Base-by-base conservation (phyloP, 23 tunicate species). In the Trididemnum clinides region DNA sequence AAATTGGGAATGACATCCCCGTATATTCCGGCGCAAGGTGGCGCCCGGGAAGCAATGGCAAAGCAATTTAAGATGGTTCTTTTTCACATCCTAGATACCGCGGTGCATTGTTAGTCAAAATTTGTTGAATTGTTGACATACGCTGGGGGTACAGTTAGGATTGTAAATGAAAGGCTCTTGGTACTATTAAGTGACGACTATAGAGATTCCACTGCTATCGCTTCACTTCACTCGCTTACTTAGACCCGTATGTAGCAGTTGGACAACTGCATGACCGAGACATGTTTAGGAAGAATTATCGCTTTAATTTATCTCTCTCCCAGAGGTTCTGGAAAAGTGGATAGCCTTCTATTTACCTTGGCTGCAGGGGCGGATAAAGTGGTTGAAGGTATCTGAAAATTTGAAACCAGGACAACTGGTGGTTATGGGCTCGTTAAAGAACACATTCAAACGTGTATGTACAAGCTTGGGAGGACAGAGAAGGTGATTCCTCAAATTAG, bases 351-450 rank as follows among this genome's bases (percentile, higher is more conserved):
- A 69, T 33, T 32, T 69, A 21, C 76, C 76, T 29, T 69, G 76
- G 76, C 76, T 69, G 76, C 76, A 69, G 21, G 76, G 76, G 18
- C 15, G 76, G 21, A 69, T 27, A 69, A 69, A 69, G 21, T 69
- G 76, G 76, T 6, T 4, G 10, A 69, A 32, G 21, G 10, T 69
- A 31, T 33, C 21, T 37, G 37, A 69, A 69, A 28, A 69, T n/a
- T 69, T 69, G 38, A 31, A 69, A 69, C 76, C 76, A 27, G 76
- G 76, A 7, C 76, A 69, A 31, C 21, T 69, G 31, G 76, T 69
- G 37, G 76, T 69, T 10, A 29, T 69, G 76, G 76, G 76, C 12
- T 69, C 76, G 28, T n/a, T 33, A 5, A 37, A 69, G 38, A 37
- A 69, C 38, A 69, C 31, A 5, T 30, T 37, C 38, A 69, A 32